These are phyloP conservation scores for Calosoma granatense DNA, from an alignment of 1,140 invertebrate genomes.

Conservation along the genomic window DNA sequence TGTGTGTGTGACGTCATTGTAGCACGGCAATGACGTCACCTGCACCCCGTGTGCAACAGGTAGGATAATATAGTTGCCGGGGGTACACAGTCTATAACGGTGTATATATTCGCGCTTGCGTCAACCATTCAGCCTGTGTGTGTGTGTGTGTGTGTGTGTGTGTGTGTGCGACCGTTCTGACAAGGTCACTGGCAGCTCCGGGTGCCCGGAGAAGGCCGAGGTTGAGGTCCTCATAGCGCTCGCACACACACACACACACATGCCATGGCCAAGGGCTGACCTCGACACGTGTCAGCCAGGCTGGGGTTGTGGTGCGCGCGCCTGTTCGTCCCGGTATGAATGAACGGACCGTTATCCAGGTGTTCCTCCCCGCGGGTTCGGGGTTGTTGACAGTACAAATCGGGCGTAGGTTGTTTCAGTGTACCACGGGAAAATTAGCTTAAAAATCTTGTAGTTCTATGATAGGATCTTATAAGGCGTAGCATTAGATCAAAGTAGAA, in stretches of 20 bases:
- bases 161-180: not conserved
- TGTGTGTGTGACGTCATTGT: too few species aligned
- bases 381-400: not conserved
- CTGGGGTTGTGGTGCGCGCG: not conserved
- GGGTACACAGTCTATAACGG: not conserved
- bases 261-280: slow-evolving; percentile 1
- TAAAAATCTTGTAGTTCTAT: not conserved
- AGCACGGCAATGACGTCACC: not conserved
- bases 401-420: too few species aligned
- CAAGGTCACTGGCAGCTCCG: not conserved
- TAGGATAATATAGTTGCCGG: not conserved
- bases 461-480: too few species aligned
- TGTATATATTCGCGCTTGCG: too few species aligned
- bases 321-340: not conserved
- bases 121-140: too few species aligned
- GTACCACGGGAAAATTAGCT: not conserved
- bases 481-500: too few species aligned
- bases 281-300: not conserved
- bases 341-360: not conserved
- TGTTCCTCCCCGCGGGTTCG: not conserved
- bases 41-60: not conserved
- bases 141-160: not conserved
- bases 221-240: too few species aligned
- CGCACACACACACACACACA: too few species aligned
- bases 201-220: too few species aligned